Conservation (phyloP, 2,888 invertebrate genomes). For the Antheraea assamensis region DNA sequence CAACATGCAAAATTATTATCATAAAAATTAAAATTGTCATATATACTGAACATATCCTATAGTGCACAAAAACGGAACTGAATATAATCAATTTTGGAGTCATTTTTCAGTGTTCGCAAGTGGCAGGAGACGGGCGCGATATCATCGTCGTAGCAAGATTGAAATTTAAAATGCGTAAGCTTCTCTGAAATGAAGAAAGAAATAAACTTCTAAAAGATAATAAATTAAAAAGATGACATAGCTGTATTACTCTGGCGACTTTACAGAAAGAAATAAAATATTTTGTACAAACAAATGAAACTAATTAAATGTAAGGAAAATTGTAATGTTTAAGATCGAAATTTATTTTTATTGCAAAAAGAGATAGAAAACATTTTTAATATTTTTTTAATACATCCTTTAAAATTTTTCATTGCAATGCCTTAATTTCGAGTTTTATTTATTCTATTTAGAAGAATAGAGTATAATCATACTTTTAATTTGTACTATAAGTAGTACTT, state of each 20-base stretch:
- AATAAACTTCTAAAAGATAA: slow-evolving; percentile 42
- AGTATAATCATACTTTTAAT: neutral
- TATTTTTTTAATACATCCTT: neutral
- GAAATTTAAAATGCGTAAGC: slow-evolving; percentile 61
- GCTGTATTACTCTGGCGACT: slow-evolving; percentile 19
- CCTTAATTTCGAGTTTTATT: neutral
- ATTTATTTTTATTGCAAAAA: neutral
- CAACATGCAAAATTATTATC: slow-evolving; percentile 56
- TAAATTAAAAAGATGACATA: slow-evolving; percentile 39
- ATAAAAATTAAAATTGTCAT: slow-evolving; percentile 71
- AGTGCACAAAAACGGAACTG: slow-evolving; percentile 60
- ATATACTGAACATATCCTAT: slow-evolving; percentile 65
- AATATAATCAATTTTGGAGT: slow-evolving; percentile 66
- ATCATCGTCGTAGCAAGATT: slow-evolving; percentile 57
- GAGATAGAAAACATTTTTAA: neutral
- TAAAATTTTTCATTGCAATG: neutral
- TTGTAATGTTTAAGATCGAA: neutral
- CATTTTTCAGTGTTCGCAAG: slow-evolving; percentile 60
- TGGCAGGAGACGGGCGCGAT: slow-evolving; percentile 51
- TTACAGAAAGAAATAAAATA: neutral
- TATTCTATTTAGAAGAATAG: neutral
- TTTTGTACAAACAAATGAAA: slow-evolving; percentile 12
- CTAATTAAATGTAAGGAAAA: slow-evolving; percentile 16
- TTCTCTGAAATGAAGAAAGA: slow-evolving; percentile 48
- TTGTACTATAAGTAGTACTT: neutral